phyloP scores from a whole-genome alignment of 2,888 invertebrate genomes.

The Megaustenia siamemsis region DNA sequence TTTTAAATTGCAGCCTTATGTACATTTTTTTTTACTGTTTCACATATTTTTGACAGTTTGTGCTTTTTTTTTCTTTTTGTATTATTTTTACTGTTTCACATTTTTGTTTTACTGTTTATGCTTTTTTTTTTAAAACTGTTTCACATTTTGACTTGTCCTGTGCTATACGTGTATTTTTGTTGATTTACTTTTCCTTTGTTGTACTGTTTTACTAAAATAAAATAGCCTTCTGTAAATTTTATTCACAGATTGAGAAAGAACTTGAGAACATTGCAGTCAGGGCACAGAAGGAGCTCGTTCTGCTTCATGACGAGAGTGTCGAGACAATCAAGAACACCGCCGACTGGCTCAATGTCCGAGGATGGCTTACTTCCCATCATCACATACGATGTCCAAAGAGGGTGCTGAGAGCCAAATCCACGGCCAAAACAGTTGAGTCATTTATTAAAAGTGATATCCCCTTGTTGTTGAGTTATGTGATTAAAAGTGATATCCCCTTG shows the following conservation, averaged over 20 bases:
- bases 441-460: not conserved
- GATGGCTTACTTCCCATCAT: conserved; percentile 98
- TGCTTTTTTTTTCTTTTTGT: no score
- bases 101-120: not conserved
- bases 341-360: conserved; percentile 96
- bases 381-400: conserved; percentile 90
- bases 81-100: not conserved
- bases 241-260: conserved; percentile 89
- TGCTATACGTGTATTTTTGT: no score
- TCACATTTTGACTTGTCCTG: no score
- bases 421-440: conserved; percentile 65
- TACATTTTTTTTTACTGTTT: no score
- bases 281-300: conserved; percentile 96
- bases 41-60: no score
- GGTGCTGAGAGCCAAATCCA: conserved; percentile 87
- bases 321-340: conserved; percentile 90
- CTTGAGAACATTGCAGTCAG: conserved; percentile 95
- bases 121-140: no score
- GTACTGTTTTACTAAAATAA: no score
- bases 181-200: no score
- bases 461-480: no score
- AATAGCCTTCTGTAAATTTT: no score
- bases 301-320: conserved; percentile 88
- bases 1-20: not conserved
- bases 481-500: no score